A percentile compares a stretch with the other conserved stretches of the same genome.
Conservation (phyloP, 2,113 vertebrate genomes). For the Ceyx cyanopectus region DNA sequence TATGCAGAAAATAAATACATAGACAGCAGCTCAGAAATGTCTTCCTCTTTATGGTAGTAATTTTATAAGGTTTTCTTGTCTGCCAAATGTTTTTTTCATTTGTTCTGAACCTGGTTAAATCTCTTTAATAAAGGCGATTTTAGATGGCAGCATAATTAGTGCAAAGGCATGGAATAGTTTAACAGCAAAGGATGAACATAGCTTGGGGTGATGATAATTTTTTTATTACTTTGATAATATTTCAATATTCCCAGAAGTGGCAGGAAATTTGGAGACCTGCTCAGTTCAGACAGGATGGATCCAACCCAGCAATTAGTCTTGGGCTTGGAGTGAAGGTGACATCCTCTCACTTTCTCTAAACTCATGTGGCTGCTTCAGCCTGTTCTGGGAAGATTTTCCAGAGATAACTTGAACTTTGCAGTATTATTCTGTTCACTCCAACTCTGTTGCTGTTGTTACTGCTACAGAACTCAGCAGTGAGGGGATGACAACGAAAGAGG, state of each 20-base stretch:
- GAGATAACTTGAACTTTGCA: neutral
- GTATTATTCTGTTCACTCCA: neutral
- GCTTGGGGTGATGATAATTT: neutral
- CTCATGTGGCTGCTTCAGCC: neutral
- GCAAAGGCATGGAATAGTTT: neutral
- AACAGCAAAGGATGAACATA: neutral
- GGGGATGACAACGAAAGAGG: neutral
- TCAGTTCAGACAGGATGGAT: neutral
- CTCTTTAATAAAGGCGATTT: neutral
- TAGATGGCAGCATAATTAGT: neutral
- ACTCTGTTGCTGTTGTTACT: neutral
- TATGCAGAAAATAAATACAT: conserved; percentile 75
- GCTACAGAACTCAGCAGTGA: neutral
- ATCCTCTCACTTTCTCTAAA: neutral
- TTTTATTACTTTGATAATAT: neutral
- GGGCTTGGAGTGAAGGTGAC: neutral
- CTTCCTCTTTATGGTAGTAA: conserved; percentile 4
- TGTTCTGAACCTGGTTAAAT: conserved; percentile 12
- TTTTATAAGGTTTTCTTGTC: conserved; percentile 19
- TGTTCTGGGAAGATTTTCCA: neutral
- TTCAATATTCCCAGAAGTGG: neutral
- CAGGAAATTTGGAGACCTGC: neutral
- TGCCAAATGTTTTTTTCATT: conserved; percentile 5
- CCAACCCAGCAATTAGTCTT: neutral
- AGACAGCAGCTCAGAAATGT: conserved; percentile 53